Base-by-base conservation (phyloP, 2,113 vertebrate genomes). In the Pterocles orientalis region DNA sequence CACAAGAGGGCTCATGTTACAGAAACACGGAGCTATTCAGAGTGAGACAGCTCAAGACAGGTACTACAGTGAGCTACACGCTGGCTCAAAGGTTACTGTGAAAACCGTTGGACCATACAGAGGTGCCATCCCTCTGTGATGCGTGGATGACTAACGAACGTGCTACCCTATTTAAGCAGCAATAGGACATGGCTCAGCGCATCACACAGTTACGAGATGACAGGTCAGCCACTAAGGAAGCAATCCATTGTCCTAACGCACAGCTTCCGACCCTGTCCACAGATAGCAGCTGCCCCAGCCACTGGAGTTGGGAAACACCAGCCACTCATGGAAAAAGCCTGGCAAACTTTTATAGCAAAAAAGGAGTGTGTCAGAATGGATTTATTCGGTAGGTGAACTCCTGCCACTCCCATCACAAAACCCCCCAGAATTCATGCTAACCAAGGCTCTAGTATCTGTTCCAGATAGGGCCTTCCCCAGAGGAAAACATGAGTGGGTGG, bases 381-480 rank as follows among this genome's bases (percentile, higher is more conserved):
- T 96, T 84, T 85, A 28, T 94, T 86, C 61, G 47, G 65, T 69
- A 82, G 96, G 92, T 96, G 81, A 94, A 96, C 80, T 94, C 96
- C 95, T 4, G 10, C 45, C 73, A 41, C 43, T 81, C 25, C 70
- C 65, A 36, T 58, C 64, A 51, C 81, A 94, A 95, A 92, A 72
- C 8, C 66, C 95, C 95, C 91, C 69, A 33, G 80, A 92, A 92
- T 87, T 94, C 83, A 77, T 87, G 70, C 91, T 95, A 91, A 92
- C 83, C 94, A 58, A 69, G 77, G 61, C 43, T 92, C 39, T 90
- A 34, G 92, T 87, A 89, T 94, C 90, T 96, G 94, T 96, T 96
- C 96, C 95, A 94, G 96, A 84, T 9, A 65, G 92, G 94, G 92
- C 86, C 88, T 94, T 94, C 88, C 96, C 94, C 92, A 17, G 80